Base-by-base conservation (phyloP, 1,140 invertebrate genomes). In the Triops longicaudatus region DNA sequence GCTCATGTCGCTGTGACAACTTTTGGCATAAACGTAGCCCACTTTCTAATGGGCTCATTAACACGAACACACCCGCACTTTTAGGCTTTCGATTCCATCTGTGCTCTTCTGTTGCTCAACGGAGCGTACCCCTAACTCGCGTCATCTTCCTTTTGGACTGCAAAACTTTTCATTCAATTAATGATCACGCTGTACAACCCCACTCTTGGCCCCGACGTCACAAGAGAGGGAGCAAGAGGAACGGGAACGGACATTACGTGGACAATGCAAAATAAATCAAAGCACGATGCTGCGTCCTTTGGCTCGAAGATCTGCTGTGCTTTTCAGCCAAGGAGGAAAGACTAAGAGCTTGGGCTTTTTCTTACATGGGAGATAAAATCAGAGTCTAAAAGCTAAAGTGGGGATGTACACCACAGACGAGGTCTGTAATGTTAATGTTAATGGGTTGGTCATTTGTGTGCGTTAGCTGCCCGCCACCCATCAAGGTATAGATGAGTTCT, bases 401-500 rank as follows among this genome's bases (percentile, higher is more conserved):
- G 22, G 50, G 22, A 63, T 37, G 31, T 37, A 37, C 31, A 37
- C 31, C 31, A 37, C 31, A 63, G 50, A 63, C 14, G 50, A 22
- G 14, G 10, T 22, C 22, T 22, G 50, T 9, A 63, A 63, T 63
- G 50, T n/a, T 63, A 63, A 63, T 63, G 50, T 63, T 63, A 63
- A 63, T 63, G 50, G 50, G 50, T 63, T n/a, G 50, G 50, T 63
- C 50, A 63, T 63, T 63, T 63, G 50, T 63, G 50, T 63, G 50
- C 50, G 50, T 63, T 63, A 63, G 50, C n/a, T 63, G 50, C 50
- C 50, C 50, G 50, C 50, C 50, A 22, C 50, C 50, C 50, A 63
- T 63, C 50, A 63, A 63, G 50, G 50, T 63, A 63, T 63, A 63
- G 50, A 63, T 63, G 50, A 22, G 50, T 63, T 17, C 50, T 17